These are phyloP conservation scores for Menidia beryllina DNA, from an alignment of 2,113 vertebrate species.

Conservation along the genomic window DNA sequence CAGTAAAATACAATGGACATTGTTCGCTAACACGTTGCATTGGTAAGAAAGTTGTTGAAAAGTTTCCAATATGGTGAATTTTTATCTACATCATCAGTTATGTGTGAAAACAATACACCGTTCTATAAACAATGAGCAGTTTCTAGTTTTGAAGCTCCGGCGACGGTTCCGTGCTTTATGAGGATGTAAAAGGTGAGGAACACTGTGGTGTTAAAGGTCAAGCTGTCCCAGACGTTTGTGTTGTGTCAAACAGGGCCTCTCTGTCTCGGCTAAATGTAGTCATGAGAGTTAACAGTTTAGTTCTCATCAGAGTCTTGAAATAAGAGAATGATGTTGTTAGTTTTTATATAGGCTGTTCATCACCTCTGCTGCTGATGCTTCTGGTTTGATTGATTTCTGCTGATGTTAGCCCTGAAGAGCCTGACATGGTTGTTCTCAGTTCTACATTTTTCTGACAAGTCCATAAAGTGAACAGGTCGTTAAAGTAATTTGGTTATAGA, in stretches of 20 bases:
- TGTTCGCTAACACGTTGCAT: too few relatives aligned
- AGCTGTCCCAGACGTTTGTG: neutral
- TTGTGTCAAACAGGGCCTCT: neutral
- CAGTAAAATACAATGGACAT: too few relatives aligned
- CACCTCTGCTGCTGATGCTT: too few relatives aligned
- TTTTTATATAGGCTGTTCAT: neutral
- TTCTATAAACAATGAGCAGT: neutral
- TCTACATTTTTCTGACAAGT: too few relatives aligned
- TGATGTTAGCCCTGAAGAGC: too few relatives aligned
- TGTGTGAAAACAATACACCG: neutral
- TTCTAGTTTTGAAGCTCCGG: fast-evolving
- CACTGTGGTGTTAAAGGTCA: neutral
- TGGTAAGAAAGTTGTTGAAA: too few relatives aligned
- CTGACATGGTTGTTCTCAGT: too few relatives aligned
- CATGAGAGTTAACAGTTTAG: neutral
- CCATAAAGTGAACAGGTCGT: too few relatives aligned
- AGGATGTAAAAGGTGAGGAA: neutral
- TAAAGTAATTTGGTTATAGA: too few relatives aligned
- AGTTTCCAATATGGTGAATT: too few relatives aligned
- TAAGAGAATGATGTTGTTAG: neutral
- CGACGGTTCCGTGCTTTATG: neutral
- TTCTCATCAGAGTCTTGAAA: neutral
- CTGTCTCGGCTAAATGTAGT: neutral
- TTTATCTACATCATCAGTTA: too few relatives aligned
- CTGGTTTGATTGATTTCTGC: too few relatives aligned